Evolutionary conservation across 2,888 invertebrate species (phyloP), one percentile per base, ranked within the genome.

Genomic region (Dasysyrphus albostriatus): DNA sequence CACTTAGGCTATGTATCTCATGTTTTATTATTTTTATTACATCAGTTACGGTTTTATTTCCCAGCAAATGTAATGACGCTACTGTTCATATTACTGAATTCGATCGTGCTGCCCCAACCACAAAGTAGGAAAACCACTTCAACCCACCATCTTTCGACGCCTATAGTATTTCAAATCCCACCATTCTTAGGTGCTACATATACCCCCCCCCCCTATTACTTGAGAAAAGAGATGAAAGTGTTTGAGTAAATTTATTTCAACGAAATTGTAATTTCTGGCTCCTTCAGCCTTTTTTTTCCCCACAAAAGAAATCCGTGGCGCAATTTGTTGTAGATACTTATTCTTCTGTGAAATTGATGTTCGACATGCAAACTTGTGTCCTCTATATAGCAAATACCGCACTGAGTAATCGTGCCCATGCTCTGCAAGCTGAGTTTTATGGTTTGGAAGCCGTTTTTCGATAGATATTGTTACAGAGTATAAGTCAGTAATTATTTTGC

Each of bases 341-440:
- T 75, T 65, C 65, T 65, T 24, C 59, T 67, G 74, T 78, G 44
- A 78, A 87, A 87, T 82, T 78, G 87, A 87, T 79, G 87, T 82
- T 79, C 75, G 61, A 83, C 87, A 87, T 83, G 82, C 87, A 83
- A 82, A 70, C 69, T 49, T 63, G 56, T 59, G 56, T 73, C 67
- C 69, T 74, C 9, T 70, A 9, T 19, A 34, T 59, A 61, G 24
- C 61, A 7, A 39, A 24, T 8, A 24, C 24, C 24, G 24, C 14
- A 16, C 5, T n/a, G 39, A 24, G 8, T 29, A 69, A 44, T 59
- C 54, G 73, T 67, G 61, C 34, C 51, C 54, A 6, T 54, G 54
- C 54, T 8, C 54, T 56, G 61, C 75, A 58, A 79, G 54, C 63
- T 34, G 74, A 44, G 29, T 75, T 75, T 70, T 79, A 75, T 75